Base-by-base conservation (phyloP, 2,888 invertebrate species). In the Serripes groenlandicus region DNA sequence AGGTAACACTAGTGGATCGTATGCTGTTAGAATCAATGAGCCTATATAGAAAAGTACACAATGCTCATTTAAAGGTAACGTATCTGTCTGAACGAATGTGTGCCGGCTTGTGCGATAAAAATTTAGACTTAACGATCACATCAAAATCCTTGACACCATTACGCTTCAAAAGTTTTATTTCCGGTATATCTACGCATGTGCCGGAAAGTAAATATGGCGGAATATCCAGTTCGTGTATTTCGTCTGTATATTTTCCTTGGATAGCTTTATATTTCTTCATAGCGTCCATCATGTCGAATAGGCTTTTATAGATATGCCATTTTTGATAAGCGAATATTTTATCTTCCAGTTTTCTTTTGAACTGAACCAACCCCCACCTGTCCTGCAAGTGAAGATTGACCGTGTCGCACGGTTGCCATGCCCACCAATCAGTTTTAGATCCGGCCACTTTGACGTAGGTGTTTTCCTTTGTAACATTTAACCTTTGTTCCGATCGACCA, bases 351-450 rank as follows among this genome's bases (percentile, higher is more conserved):
- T 66, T 69, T 34, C 68, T 60, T 52, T 81, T 85, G 35, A 92
- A 92, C 78, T 91, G 91, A 4, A 92, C 80, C 58, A 92, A 75
- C 5, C 92, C 92, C 92, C 92, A 82, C n/a, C 85, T 32, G 52
- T 85, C 85, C 60, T 85, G 85, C n/a, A 85, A 62, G 64, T 82
- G 85, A 2, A 82, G 56, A 71, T 85, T 85, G 5, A 85, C 76
- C 18, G 82, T 56, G 28, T 73, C 85, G 35, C 81, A 82, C 21
- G 79, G 85, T 79, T 82, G 82, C 85, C 85, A 85, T 82, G 85
- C 76, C 85, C 85, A 85, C 85, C 82, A 85, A 62, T 73, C 77
- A 1, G 78, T 78, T 23, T 32, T 56, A 9, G 79, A 76, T 37
- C 68, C 60, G 3, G 37, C 23, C 30, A 74, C 49, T 21, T 62